Evolutionary conservation across 1,140 invertebrate genomes (phyloP), one percentile per base, ranked within the genome.

Genomic region (Bombus balteatus): DNA sequence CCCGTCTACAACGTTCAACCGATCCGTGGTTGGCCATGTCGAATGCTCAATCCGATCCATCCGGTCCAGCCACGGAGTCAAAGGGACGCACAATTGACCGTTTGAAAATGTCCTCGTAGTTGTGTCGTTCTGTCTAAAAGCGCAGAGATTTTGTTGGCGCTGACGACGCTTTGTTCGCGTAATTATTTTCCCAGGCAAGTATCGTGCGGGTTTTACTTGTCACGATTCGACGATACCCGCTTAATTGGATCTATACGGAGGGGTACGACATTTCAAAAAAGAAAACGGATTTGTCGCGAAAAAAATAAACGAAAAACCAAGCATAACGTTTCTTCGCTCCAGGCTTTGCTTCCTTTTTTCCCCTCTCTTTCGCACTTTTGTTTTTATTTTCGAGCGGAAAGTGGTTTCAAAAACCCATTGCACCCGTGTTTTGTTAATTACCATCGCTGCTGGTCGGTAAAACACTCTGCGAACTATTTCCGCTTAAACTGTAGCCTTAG

Each of bases 21-120:
- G 88, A 89, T 89, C 85, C 70, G 68, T 47, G 77, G 73, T 43
- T 71, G 74, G 47, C 47, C 83, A 47, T 66, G 83, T 89, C 88
- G 80, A 89, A 89, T 72, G 88, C 80, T 89, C 88, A 89, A 89
- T 89, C 84, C 84, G 88, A 86, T 89, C 85, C 88, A 89, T 89
- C 88, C 88, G 88, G 88, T 77, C 62, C 70, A 22, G 62, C 53
- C 78, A 34, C 65, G 32, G 62, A 83, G 57, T 66, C 88, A 74
- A 89, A 85, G 80, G 81, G 87, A 89, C 57, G 28, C 59, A 10
- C 71, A 81, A 89, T 89, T 86, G 81, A 66, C 65, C 28, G 43
- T 59, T 41, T 28, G 72, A 80, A 87, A 89, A 87, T 82, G 65
- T 62, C 28, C 47, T 75, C 37, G 57, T 43, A 41, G 47, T 28